A percentile compares a stretch with the other conserved stretches of the same genome.
phyloP scores from a whole-genome alignment of 2,113 vertebrate species.

The Hydrochoerus hydrochaeris region DNA sequence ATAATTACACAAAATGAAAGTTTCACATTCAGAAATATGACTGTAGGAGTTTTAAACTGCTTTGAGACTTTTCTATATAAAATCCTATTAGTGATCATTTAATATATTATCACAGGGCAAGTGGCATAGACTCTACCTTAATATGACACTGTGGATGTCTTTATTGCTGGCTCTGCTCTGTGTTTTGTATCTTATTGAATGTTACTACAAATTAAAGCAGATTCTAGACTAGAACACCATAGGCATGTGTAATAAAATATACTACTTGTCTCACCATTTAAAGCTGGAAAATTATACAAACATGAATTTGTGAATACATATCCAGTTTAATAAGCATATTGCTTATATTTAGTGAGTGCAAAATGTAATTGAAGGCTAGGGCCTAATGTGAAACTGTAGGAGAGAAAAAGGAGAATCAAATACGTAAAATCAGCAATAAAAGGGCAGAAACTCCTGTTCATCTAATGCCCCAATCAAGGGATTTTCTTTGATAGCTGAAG shows the following conservation, averaged over 20 bases:
- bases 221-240: constrained; percentile 35
- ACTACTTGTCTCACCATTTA: constrained; percentile 1
- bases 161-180: not conserved
- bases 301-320: not conserved
- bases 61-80: constrained; percentile 37
- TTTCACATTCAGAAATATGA: constrained; percentile 64
- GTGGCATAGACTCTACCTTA: not conserved
- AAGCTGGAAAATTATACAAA: constrained; percentile 46
- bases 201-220: constrained; percentile 52
- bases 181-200: not conserved
- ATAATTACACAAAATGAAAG: constrained; percentile 64
- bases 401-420: not conserved
- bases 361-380: constrained; percentile 1
- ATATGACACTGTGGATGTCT: not conserved
- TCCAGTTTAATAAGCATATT: not conserved
- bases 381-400: not conserved
- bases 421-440: not conserved
- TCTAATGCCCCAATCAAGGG: not conserved
- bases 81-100: constrained; percentile 46
- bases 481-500: not conserved
- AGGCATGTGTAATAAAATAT: constrained; percentile 42
- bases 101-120: not conserved
- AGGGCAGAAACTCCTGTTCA: not conserved
- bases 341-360: constrained; percentile 1
- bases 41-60: constrained; percentile 38